Conservation (phyloP, 2,113 vertebrate species). For the Platysteira castanea region DNA sequence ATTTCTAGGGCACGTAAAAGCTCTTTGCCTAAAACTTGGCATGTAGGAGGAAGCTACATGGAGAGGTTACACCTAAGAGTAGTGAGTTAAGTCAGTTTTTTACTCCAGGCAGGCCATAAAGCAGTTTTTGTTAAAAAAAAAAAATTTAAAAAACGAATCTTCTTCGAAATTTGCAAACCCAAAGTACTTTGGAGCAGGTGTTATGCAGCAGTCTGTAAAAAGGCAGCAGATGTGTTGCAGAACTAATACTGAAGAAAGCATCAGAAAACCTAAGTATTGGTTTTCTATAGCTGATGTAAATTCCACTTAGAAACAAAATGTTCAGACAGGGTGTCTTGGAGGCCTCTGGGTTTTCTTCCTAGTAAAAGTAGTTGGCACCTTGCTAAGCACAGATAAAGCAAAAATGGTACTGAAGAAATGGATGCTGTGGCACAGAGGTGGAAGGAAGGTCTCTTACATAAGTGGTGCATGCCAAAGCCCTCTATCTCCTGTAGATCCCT, state of each 20-base stretch:
- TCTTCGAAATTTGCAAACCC: background rate
- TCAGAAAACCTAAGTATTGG: fast-evolving
- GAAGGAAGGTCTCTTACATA: background rate
- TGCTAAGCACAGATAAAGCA: background rate
- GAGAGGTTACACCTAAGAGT: background rate
- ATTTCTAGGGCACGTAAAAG: background rate
- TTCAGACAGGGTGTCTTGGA: background rate
- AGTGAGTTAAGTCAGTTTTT: background rate
- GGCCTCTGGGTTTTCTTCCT: background rate
- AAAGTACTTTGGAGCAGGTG: background rate
- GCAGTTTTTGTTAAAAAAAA: background rate
- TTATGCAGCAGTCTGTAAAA: background rate
- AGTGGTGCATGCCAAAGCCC: fast-evolving
- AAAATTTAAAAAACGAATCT: too few species aligned
- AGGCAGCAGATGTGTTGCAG: fast-evolving
- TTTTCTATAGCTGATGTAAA: background rate
- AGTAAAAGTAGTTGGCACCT: background rate
- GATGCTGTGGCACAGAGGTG: background rate
- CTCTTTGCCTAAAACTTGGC: background rate
- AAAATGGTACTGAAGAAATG: background rate
- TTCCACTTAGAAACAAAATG: background rate
- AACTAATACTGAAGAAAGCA: background rate
- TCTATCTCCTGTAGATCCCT: background rate
- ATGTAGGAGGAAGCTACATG: background rate
- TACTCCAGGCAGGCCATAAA: background rate